Conservation (phyloP, 2,888 invertebrate species). For the Taphrorychus bicolor region DNA sequence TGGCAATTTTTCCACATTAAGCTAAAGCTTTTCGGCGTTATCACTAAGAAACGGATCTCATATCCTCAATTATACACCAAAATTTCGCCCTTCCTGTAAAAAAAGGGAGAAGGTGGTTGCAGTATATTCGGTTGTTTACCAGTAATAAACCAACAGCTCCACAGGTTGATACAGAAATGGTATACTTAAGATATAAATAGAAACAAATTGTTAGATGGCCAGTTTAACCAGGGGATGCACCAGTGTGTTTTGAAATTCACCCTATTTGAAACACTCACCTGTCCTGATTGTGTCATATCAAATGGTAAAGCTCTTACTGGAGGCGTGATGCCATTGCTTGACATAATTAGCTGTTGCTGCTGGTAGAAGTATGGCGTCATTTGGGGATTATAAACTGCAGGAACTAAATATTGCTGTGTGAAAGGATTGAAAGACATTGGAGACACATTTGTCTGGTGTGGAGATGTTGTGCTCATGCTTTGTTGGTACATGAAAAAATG, state of each 20-base stretch:
- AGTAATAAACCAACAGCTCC: too few relatives aligned
- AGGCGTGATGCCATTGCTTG: slow-evolving; percentile 58
- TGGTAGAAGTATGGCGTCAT: slow-evolving; percentile 66
- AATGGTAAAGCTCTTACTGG: slow-evolving; percentile 53
- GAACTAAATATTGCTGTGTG: slow-evolving; percentile 64
- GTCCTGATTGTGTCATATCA: slow-evolving; percentile 35
- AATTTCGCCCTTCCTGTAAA: too few relatives aligned
- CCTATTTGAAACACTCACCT: too few relatives aligned
- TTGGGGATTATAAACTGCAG: slow-evolving; percentile 59
- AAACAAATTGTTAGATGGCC: too few relatives aligned
- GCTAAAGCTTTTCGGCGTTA: too few relatives aligned
- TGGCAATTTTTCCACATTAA: too few relatives aligned
- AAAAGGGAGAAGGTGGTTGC: too few relatives aligned
- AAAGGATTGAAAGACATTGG: slow-evolving; percentile 60
- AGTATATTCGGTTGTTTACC: too few relatives aligned
- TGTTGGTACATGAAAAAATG: slow-evolving; percentile 66
- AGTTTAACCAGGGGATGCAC: not conserved
- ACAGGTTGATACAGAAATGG: too few relatives aligned
- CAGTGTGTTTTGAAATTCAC: not conserved
- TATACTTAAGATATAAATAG: too few relatives aligned
- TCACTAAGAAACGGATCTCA: too few relatives aligned
- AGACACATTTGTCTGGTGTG: slow-evolving; percentile 52
- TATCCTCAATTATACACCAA: too few relatives aligned
- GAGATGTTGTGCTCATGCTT: slow-evolving; percentile 61
- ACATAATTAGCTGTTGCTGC: slow-evolving; percentile 64